Percentiles rank a stretch among this genome's conserved stretches.
phyloP scores from a whole-genome alignment of 30 jellyfish, hydroid and myxozoan genomes.

The Hydractinia symbiolongicarpus region DNA sequence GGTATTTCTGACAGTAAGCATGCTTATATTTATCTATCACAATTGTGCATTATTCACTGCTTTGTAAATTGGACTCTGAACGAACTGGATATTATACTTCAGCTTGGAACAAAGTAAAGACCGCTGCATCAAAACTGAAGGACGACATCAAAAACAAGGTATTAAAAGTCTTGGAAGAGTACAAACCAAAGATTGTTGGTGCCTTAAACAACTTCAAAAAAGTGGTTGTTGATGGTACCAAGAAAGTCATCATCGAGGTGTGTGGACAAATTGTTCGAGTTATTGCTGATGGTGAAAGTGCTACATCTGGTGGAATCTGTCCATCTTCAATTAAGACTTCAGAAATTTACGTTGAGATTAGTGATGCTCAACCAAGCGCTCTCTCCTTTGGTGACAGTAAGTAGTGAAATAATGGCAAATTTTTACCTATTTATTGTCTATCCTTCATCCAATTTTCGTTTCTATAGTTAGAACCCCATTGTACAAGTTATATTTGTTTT shows the following conservation, averaged over 20 bases:
- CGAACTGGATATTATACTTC: not conserved
- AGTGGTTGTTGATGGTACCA: slow-evolving; percentile 19
- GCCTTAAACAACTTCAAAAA: slow-evolving; percentile 2
- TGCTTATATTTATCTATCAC: not conserved
- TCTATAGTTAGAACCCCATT: too few relatives aligned
- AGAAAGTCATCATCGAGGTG: slow-evolving; percentile 2
- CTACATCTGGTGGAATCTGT: not conserved
- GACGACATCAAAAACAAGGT: not conserved
- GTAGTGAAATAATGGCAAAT: too few relatives aligned
- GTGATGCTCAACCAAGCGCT: too few relatives aligned
- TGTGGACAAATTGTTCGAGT: slow-evolving; percentile 21
- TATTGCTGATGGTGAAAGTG: slow-evolving; percentile 10
- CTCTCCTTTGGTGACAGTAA: too few relatives aligned
- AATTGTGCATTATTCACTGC: not conserved
- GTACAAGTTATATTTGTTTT: too few relatives aligned
- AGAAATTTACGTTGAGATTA: not conserved
- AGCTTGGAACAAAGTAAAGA: slow-evolving; percentile 23
- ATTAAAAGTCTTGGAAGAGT: slow-evolving; percentile 4
- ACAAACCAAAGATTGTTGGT: slow-evolving; percentile 19
- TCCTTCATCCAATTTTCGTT: too few relatives aligned
- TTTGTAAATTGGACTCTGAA: not conserved
- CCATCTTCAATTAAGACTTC: not conserved
- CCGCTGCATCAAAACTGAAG: slow-evolving; percentile 12
- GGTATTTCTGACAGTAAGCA: slow-evolving; percentile 14
- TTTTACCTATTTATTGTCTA: too few relatives aligned